phyloP scores from a whole-genome alignment of 2,113 vertebrate genomes.

The Machaerirhynchus nigripectus region DNA sequence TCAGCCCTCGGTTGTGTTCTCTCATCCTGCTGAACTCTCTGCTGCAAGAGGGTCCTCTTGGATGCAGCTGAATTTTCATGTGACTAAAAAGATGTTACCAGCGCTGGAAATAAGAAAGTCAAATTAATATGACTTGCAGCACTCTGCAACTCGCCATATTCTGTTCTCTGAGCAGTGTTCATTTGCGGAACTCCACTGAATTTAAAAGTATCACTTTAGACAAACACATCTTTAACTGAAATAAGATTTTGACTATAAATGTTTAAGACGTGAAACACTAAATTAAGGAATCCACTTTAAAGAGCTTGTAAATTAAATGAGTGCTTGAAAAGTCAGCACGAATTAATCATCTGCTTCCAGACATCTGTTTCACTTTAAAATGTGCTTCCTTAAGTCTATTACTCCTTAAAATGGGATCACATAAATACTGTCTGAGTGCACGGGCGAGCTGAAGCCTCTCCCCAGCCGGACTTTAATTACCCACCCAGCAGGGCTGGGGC shows the following conservation, averaged over 20 bases:
- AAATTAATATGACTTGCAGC: neutral
- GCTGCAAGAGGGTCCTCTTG: neutral
- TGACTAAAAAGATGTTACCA: neutral
- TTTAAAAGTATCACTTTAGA: neutral
- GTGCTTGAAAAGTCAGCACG: neutral
- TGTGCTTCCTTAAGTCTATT: neutral
- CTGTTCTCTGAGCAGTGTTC: neutral
- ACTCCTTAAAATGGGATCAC: neutral
- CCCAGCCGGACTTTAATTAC: neutral
- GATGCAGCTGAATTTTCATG: neutral
- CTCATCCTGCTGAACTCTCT: neutral
- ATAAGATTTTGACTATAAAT: neutral
- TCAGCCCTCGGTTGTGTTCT: neutral
- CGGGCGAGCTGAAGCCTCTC: neutral
- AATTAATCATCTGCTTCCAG: slow-evolving; percentile 27
- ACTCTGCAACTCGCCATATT: neutral
- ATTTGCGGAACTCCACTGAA: neutral
- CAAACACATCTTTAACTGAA: neutral
- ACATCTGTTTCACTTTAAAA: neutral
- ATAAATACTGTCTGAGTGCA: neutral
- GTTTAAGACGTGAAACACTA: neutral
- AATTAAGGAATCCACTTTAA: neutral
- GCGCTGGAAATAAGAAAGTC: neutral
- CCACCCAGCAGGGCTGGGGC: no score
- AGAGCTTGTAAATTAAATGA: neutral